Conservation (phyloP, 2,888 invertebrate genomes). For the Pollenia angustigena region DNA sequence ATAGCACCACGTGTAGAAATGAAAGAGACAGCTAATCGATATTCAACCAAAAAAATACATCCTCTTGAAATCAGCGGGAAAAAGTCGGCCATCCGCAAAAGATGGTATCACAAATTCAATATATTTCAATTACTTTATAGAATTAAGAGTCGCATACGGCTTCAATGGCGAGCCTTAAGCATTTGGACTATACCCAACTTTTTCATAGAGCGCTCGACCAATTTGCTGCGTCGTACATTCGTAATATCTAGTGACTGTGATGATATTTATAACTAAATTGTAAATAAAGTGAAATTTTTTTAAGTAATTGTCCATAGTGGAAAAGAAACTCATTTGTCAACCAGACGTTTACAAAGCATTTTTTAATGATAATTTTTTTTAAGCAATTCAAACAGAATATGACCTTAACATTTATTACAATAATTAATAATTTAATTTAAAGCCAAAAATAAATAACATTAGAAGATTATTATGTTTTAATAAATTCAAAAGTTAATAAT, state of each 20-base stretch:
- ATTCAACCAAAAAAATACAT: conserved; percentile 61
- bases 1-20: conserved; percentile 81
- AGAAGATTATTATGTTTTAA: not conserved
- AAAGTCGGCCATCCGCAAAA: not conserved
- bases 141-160: conserved; percentile 61
- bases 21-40: conserved; percentile 73
- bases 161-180: conserved; percentile 75
- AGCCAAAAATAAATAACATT: conserved; percentile 14
- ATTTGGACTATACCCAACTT: conserved; percentile 80
- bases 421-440: conserved; percentile 32
- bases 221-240: conserved; percentile 78
- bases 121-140: conserved; percentile 66
- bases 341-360: conserved; percentile 20
- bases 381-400: conserved; percentile 36
- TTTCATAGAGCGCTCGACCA: conserved; percentile 77
- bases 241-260: conserved; percentile 81
- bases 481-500: conserved; percentile 33
- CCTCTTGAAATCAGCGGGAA: conserved; percentile 42
- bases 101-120: conserved; percentile 76
- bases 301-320: not conserved
- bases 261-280: conserved; percentile 79
- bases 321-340: conserved; percentile 19
- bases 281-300: conserved; percentile 29
- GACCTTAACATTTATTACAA: not conserved
- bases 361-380: conserved; percentile 16